phyloP scores from a whole-genome alignment of 2,888 invertebrate species.

The Heliconius sara region DNA sequence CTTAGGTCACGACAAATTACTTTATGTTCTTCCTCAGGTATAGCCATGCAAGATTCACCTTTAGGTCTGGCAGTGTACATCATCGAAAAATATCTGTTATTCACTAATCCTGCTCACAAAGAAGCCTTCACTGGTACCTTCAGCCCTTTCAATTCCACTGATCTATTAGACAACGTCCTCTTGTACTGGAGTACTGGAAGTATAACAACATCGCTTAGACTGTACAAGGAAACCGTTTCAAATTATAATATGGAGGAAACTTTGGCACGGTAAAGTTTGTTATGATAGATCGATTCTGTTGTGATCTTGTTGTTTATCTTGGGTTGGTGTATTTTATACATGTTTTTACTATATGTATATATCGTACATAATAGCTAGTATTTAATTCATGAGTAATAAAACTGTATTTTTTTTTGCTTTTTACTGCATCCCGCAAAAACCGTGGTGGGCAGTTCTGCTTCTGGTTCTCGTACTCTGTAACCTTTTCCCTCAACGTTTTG shows the following conservation, averaged over 20 bases:
- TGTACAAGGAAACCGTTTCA: slow-evolving; percentile 86
- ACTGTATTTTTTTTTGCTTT: too few species aligned
- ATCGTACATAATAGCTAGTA: too few species aligned
- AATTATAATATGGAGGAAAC: slow-evolving; percentile 59
- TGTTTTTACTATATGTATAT: too few species aligned
- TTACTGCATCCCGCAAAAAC: too few species aligned
- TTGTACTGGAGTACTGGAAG: slow-evolving; percentile 81
- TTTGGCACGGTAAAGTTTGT: slow-evolving; percentile 63
- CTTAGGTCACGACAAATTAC: too few species aligned
- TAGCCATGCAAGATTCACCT: slow-evolving; percentile 90
- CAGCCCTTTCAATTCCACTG: slow-evolving; percentile 63
- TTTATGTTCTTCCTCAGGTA: slow-evolving; percentile 76
- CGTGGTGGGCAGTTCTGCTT: too few species aligned
- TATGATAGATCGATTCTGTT: slow-evolving; percentile 11
- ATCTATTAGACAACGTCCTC: slow-evolving; percentile 82
- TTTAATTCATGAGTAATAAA: too few species aligned
- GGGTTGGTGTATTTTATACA: too few species aligned
- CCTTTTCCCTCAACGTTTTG: too few species aligned
- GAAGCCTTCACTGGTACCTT: slow-evolving; percentile 86
- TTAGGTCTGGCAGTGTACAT: slow-evolving; percentile 94
- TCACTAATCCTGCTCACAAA: slow-evolving; percentile 84
- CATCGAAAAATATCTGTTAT: slow-evolving; percentile 91
- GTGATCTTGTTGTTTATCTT: too few species aligned
- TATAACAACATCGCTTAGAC: slow-evolving; percentile 76
- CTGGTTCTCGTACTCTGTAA: too few species aligned